Evolutionary conservation across 2,113 vertebrate species (phyloP).

Genomic region (Brachypodius melanocephalos): DNA sequence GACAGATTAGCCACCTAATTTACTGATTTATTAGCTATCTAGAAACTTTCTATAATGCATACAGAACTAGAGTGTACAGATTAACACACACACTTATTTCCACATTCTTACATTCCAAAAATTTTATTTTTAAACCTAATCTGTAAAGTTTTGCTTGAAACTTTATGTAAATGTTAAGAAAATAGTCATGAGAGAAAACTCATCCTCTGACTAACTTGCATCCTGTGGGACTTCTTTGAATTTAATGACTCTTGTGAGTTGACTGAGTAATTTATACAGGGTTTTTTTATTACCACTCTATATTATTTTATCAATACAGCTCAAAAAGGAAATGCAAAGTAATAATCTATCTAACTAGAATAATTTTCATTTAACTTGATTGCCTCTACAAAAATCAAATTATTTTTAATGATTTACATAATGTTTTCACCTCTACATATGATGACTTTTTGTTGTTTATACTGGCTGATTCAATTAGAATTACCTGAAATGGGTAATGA

Average conservation of each 20-base stretch:
- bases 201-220: background rate
- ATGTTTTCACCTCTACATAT: slow-evolving; percentile 48
- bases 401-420: slow-evolving; percentile 46
- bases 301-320: background rate
- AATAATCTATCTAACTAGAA: background rate
- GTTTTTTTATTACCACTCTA: background rate
- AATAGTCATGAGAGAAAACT: background rate
- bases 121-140: background rate
- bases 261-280: background rate
- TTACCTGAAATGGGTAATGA: background rate
- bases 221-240: background rate
- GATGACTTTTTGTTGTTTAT: slow-evolving; percentile 46
- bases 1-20: background rate
- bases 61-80: background rate
- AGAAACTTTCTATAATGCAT: background rate
- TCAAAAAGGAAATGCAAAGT: background rate
- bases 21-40: background rate
- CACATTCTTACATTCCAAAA: background rate
- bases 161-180: background rate
- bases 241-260: background rate
- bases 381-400: slow-evolving; percentile 46
- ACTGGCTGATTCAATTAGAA: background rate
- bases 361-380: slow-evolving; percentile 52
- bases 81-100: background rate
- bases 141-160: background rate